These are phyloP conservation scores for Drosophila barbarae DNA, from an alignment of 2,888 invertebrate genomes.

Conservation along the genomic window DNA sequence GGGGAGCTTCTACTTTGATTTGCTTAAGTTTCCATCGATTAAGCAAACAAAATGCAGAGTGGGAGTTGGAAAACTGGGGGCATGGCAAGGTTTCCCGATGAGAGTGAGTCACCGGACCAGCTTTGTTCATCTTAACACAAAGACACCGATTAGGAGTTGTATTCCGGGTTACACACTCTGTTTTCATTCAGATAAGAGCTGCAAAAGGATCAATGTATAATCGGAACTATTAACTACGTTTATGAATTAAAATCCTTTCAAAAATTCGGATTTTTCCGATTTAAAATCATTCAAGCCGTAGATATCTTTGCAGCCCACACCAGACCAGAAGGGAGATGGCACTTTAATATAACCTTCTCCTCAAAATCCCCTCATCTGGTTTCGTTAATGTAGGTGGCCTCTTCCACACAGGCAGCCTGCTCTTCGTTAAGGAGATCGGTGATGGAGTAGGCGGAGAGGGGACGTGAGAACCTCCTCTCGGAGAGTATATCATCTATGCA, in stretches of 20 bases:
- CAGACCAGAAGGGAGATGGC: conserved; percentile 27
- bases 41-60: conserved; percentile 59
- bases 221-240: no score
- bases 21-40: conserved; percentile 56
- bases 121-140: conserved; percentile 3
- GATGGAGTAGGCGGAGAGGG: conserved; percentile 79
- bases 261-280: background rate
- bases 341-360: conserved; percentile 8
- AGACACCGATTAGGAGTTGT: conserved; percentile 5
- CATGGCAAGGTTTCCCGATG: conserved; percentile 5
- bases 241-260: no score
- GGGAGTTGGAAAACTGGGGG: conserved; percentile 1
- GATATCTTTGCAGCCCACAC: background rate
- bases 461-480: conserved; percentile 77
- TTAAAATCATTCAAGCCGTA: background rate
- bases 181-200: background rate
- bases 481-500: conserved; percentile 78
- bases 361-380: conserved; percentile 30
- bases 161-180: conserved; percentile 7
- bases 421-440: conserved; percentile 78
- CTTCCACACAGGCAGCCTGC: conserved; percentile 56
- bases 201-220: background rate
- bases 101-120: conserved; percentile 7
- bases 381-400: conserved; percentile 65
- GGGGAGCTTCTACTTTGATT: conserved; percentile 39